Base-by-base conservation (phyloP, 2,888 invertebrate species). In the Phlogophora meticulosa region DNA sequence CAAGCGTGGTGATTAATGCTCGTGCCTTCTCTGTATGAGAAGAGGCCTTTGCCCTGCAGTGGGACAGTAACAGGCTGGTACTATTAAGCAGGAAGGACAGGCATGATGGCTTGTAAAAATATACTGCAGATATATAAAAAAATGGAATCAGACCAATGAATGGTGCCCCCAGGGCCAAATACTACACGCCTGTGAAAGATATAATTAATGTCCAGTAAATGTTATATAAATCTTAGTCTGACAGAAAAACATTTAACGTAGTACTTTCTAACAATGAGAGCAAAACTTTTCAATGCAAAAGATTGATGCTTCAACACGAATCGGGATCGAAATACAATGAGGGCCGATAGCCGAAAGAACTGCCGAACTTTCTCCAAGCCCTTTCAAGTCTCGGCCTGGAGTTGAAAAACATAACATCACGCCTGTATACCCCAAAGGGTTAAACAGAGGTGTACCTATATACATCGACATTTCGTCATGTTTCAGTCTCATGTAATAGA, bases 301-400 rank as follows among this genome's bases (percentile, higher is more conserved):
- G 92, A 92, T 90, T 91, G 90, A 92, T 91, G 88, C 82, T 85
- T 85, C 72, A 80, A 88, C 80, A 89, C 87, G 87, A 91, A 92
- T 92, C 82, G 90, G 90, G 89, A 92, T 91, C 90, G 80, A 76
- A 85, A 83, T 80, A 93, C 91, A 92, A 93, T 90, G 83, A 85
- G 72, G 79, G 84, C 87, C 88, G 85, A 90, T 91, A 91, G 89
- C 89, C 88, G 88, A 92, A 92, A 91, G 90, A 90, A 88, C 87
- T 84, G 83, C 85, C 85, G 69, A 87, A 92, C 94, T 95, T 95
- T 95, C 95, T 89, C 94, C 90, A 76, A 91, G 93, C 94, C 95
- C 94, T 94, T 91, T 84, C 78, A 75, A 74, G 56, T 76, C 77
- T 72, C 77, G 40, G 60, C 58, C 42, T 81, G 76, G 83, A 82